Evolutionary conservation across 2,888 invertebrate species (phyloP), one percentile per base, ranked within the genome.

Genomic region (Leptinotarsa haldemani): DNA sequence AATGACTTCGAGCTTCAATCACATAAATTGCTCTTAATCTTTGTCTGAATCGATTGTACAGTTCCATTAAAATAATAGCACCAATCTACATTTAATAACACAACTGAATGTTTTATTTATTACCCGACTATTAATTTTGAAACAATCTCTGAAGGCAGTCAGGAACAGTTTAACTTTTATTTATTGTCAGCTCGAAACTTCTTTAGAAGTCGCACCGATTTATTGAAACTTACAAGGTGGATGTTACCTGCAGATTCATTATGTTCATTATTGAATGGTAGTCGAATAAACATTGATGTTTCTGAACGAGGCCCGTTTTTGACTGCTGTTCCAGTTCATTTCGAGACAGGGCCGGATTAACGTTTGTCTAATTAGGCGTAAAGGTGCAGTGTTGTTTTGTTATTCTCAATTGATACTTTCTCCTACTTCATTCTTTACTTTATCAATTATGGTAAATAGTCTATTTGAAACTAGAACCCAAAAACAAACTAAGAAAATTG

Each of bases 41-140:
- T 72, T 16, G 25, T n/a, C 50, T 47, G 40, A 53, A n/a, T 74
- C 46, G 65, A 67, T 71, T 61, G 67, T 67, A 13, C 53, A 67
- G 40, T 67, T 61, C 61, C 47, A 69, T 69, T 69, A 69, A 61
- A 69, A 69, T 69, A 69, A 69, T 69, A 58, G 58, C 58, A 61
- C 46, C 69, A 69, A 69, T 69, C 61, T 69, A 58, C 69, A 69
- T 69, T 69, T 69, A 69, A 69, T 69, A 69, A 69, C 46, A 67
- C 53, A 53, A 67, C 56, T 67, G 56, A 53, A 52, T 67, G 67
- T 30, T 52, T 67, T 67, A 67, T 67, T 67, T 67, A 67, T 67
- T 52, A 46, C 25, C 30, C 30, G 1, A 15, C 30, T 40, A 56
- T 53, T 61, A 30, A 40, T 61, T 61, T 61, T 7, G 40, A 61